These are phyloP conservation scores for Carterocephalus palaemon DNA, from an alignment of 2,888 invertebrate species.

Conservation along the genomic window DNA sequence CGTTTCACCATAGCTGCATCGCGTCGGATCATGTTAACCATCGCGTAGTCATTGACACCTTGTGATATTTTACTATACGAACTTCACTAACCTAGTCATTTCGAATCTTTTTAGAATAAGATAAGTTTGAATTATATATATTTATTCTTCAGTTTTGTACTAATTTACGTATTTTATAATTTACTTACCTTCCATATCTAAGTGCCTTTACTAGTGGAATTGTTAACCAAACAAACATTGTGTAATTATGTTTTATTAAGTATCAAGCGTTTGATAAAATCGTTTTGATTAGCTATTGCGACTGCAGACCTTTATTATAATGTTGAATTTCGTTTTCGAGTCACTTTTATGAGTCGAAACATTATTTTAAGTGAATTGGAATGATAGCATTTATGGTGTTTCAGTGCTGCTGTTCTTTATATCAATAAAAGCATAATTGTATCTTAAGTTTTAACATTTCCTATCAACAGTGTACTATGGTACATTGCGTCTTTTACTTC, in stretches of 20 bases:
- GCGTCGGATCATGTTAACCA: slow-evolving; percentile 2
- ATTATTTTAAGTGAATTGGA: not conserved
- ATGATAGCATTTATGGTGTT: not conserved
- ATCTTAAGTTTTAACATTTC: slow-evolving; percentile 3
- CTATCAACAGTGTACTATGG: slow-evolving; percentile 43
- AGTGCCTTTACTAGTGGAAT: not conserved
- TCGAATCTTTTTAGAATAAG: slow-evolving; percentile 13
- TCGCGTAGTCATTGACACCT: slow-evolving; percentile 8
- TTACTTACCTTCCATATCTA: too few relatives aligned
- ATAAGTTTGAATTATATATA: slow-evolving; percentile 20
- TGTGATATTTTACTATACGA: slow-evolving; percentile 47
- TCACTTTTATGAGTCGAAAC: too few relatives aligned
- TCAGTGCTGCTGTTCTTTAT: not conserved
- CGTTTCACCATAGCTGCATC: slow-evolving; percentile 9
- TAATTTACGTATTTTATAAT: slow-evolving; percentile 31
- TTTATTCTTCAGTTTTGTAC: slow-evolving; percentile 33
- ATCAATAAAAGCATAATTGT: not conserved
- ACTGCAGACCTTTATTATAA: too few relatives aligned
- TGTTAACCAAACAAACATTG: slow-evolving; percentile 8
- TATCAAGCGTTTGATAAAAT: too few relatives aligned
- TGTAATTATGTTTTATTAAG: too few relatives aligned
- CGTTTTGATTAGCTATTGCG: too few relatives aligned
- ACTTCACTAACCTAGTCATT: slow-evolving; percentile 58
- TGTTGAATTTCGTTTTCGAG: too few relatives aligned
- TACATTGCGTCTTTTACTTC: slow-evolving; percentile 57